Evolutionary conservation across 2,797 vertebrate genomes (phyloP).

Genomic region (Clamator glandarius): DNA sequence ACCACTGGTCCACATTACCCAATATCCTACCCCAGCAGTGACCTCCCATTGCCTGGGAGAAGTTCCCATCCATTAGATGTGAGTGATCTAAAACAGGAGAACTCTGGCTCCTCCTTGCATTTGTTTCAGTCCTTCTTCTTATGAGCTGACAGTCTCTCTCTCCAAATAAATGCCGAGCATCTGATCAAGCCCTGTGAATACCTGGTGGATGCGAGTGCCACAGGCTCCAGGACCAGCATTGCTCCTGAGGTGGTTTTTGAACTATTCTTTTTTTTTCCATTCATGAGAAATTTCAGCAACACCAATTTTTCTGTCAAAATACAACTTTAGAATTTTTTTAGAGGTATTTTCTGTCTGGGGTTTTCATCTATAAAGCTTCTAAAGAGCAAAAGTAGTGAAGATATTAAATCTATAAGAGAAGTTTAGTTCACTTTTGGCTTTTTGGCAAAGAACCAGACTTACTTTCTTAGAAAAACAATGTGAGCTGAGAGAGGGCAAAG

Average conservation of each 20-base stretch:
- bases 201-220: background rate
- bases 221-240: background rate
- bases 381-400: rapidly evolving
- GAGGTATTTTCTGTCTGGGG: background rate
- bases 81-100: background rate
- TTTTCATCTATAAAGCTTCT: background rate
- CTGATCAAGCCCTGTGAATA: rapidly evolving
- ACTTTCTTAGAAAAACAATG: background rate
- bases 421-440: background rate
- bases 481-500: conserved; percentile 3
- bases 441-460: background rate
- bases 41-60: background rate
- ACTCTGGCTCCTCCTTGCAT: background rate
- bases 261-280: rapidly evolving
- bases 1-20: background rate
- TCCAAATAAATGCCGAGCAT: background rate
- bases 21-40: background rate
- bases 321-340: background rate
- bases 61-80: background rate
- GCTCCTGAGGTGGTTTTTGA: background rate
- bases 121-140: background rate
- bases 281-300: background rate
- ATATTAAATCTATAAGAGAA: background rate
- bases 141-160: background rate
- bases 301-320: background rate